Evolutionary conservation across 2,888 invertebrate genomes (phyloP).

Genomic region (Hecatera dysodea): DNA sequence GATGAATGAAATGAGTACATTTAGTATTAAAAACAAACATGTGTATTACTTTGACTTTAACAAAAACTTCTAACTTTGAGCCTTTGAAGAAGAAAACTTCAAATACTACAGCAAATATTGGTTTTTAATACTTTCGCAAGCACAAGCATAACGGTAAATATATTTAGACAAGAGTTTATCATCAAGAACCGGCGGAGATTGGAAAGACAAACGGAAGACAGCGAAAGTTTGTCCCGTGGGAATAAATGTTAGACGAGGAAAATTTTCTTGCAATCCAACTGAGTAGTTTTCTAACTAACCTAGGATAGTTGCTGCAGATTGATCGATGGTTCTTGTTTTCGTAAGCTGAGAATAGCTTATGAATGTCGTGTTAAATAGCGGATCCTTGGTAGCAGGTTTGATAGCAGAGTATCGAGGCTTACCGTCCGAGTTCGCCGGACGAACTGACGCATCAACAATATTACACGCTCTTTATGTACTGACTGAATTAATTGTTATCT

Average conservation of each 20-base stretch:
- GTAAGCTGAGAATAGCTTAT: constrained; percentile 12
- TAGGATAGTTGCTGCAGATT: not conserved
- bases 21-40: not conserved
- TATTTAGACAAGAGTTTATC: constrained; percentile 30
- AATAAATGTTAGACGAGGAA: constrained; percentile 25
- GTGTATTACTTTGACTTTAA: not conserved
- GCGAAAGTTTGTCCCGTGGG: constrained; percentile 6
- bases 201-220: constrained; percentile 32
- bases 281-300: constrained; percentile 31
- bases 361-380: not conserved
- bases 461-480: constrained; percentile 28
- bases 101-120: constrained; percentile 12
- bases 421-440: constrained; percentile 4
- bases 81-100: not conserved
- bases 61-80: not conserved
- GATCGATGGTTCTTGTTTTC: constrained; percentile 12
- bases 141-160: constrained; percentile 30
- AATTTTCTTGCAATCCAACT: constrained; percentile 16
- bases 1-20: not conserved
- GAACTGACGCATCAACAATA: constrained; percentile 20
- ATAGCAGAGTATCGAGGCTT: not conserved
- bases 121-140: constrained; percentile 16
- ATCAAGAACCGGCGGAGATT: constrained; percentile 20
- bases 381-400: too few relatives aligned
- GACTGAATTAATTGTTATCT: not conserved